Conservation (phyloP, 2,113 vertebrate genomes). For the Sorex araneus region DNA sequence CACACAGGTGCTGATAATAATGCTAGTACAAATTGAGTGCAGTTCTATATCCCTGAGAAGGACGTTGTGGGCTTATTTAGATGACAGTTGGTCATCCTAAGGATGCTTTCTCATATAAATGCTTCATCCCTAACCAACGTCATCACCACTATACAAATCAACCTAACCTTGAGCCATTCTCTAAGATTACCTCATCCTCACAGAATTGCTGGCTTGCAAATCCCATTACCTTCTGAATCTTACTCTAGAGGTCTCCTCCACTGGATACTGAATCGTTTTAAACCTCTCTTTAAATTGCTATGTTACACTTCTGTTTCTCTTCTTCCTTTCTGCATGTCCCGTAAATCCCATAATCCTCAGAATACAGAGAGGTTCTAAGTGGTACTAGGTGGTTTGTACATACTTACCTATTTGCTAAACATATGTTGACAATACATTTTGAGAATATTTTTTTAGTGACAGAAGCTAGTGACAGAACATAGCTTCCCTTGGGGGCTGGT, state of each 20-base stretch:
- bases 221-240: background rate
- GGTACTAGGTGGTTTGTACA: background rate
- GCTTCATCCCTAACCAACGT: too few relatives aligned
- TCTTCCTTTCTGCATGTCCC: background rate
- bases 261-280: background rate
- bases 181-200: background rate
- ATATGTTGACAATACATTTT: background rate
- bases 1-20: background rate
- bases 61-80: too few relatives aligned
- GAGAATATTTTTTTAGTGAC: background rate
- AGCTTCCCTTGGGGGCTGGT: too few relatives aligned
- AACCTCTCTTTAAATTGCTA: background rate
- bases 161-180: background rate
- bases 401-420: background rate
- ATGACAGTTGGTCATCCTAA: too few relatives aligned
- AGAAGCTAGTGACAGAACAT: background rate
- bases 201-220: background rate
- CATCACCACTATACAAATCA: background rate
- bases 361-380: background rate
- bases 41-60: too few relatives aligned
- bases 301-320: background rate
- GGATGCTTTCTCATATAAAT: too few relatives aligned
- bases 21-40: background rate
- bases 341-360: constrained; percentile 4
- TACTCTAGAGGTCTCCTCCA: background rate